Evolutionary conservation across 2,113 vertebrate genomes (phyloP).

Genomic region (Siniperca knerii): DNA sequence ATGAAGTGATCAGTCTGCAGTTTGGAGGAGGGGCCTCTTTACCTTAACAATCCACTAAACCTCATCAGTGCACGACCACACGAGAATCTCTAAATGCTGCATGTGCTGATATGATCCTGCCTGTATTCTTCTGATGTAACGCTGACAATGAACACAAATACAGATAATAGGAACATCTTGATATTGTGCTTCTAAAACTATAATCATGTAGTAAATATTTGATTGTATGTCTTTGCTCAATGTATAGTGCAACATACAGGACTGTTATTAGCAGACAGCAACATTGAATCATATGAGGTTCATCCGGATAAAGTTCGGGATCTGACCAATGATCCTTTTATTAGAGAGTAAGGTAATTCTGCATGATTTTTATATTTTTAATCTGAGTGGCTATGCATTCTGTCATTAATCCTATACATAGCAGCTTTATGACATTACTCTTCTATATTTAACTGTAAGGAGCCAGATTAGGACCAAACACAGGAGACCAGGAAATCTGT

Average conservation of each 20-base stretch:
- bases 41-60: neutral
- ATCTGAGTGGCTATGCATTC: neutral
- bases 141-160: no score
- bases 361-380: neutral
- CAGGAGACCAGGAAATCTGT: slow-evolving; percentile 76
- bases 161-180: no score
- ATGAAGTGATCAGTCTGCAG: slow-evolving; percentile 37
- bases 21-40: slow-evolving; percentile 10
- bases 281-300: neutral
- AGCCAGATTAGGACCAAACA: slow-evolving; percentile 64
- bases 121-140: no score
- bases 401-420: slow-evolving; percentile 24
- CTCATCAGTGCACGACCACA: neutral
- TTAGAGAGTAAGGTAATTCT: neutral
- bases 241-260: neutral
- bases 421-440: slow-evolving; percentile 33
- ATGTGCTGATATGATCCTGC: neutral
- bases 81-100: neutral
- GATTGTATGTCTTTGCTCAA: neutral
- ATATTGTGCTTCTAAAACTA: neutral
- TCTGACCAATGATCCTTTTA: neutral
- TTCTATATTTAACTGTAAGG: slow-evolving; percentile 61
- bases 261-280: neutral
- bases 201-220: neutral
- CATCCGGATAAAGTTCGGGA: neutral